Evolutionary conservation across 2,113 vertebrate species (phyloP), one percentile per base, ranked within the genome.

Genomic region (Dryoscopus gambensis): DNA sequence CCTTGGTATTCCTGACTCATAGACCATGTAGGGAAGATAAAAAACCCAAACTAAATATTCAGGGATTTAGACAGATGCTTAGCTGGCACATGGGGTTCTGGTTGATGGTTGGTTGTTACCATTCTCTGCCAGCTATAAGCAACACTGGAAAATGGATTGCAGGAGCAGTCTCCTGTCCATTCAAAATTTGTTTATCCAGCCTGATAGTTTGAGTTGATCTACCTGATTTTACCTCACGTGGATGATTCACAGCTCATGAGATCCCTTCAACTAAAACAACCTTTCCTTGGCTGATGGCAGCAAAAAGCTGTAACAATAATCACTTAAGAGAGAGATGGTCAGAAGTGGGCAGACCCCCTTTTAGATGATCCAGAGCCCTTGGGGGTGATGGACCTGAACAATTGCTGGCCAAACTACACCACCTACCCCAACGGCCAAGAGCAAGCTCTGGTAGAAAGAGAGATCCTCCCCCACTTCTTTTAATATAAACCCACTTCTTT

Each of bases 381-480:
- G 14, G 0, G 0, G 8, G 7, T 30, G 15, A 53, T 31, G 4
- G 49, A 74, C 7, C 2, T 4, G 6, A 52, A 22, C 5, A 63
- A 15, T 2, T 80, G 8, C 24, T 30, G 10, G 18, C 11, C n/a
- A 81, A 78, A 93, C 13, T n/a, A 46, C 5, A 37, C 28, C 28
- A 23, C 6, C 19, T 74, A 33, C 9, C 22, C n/a, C 3, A 37
- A 42, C 42, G 15, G 13, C 33, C 46, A 77, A 76, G 33, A 77
- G 15, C 65, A 84, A 80, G 3, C 5, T 52, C 12, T 30, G 9
- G 15, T 11, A 56, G 33, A 23, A 73, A 42, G 42, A 62, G 35
- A 65, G 6, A 52, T 28, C 14, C 12, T 49, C 16, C 14, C 5
- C 2, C 4, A 3, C n/a, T n/a, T n/a, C n/a, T n/a, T n/a, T n/a